Evolutionary conservation across 2,113 vertebrate genomes (phyloP).

Genomic region (Carollia perspicillata): DNA sequence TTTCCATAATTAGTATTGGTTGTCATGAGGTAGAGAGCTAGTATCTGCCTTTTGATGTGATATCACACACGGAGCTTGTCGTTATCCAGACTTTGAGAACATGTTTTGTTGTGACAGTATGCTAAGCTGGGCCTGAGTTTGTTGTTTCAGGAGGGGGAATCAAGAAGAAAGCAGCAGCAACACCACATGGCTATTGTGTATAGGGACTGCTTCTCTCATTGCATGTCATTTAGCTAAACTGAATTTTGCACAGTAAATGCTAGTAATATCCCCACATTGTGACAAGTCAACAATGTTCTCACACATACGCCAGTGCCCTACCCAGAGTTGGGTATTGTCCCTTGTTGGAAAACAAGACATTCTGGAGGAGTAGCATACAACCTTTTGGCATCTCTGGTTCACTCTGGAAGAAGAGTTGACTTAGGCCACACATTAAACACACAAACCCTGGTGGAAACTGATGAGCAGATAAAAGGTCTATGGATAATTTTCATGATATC

Average conservation of each 20-base stretch:
- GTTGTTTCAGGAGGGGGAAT: slow-evolving; percentile 92
- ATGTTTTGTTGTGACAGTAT: slow-evolving; percentile 84
- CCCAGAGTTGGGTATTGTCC: neutral
- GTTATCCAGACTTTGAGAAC: neutral
- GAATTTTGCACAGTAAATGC: neutral
- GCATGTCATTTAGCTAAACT: too few relatives aligned
- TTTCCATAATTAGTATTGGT: neutral
- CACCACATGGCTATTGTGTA: slow-evolving; percentile 78
- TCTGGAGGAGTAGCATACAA: neutral
- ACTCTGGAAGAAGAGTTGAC: too few relatives aligned
- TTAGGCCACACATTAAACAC: too few relatives aligned
- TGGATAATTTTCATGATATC: too few relatives aligned
- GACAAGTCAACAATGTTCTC: neutral
- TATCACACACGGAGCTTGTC: rapidly evolving
- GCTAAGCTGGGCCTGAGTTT: slow-evolving; percentile 96
- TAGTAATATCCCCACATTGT: neutral
- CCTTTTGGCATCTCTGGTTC: too few relatives aligned
- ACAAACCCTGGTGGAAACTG: too few relatives aligned
- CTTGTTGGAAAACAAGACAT: neutral
- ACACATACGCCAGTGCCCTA: neutral
- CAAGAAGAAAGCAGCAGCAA: slow-evolving; percentile 87
- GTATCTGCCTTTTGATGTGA: neutral
- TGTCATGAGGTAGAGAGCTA: neutral
- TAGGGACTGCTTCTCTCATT: neutral
- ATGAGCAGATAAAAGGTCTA: too few relatives aligned